Evolutionary conservation across 2,888 invertebrate species (phyloP).

Genomic region (Drosophila buzzatii): DNA sequence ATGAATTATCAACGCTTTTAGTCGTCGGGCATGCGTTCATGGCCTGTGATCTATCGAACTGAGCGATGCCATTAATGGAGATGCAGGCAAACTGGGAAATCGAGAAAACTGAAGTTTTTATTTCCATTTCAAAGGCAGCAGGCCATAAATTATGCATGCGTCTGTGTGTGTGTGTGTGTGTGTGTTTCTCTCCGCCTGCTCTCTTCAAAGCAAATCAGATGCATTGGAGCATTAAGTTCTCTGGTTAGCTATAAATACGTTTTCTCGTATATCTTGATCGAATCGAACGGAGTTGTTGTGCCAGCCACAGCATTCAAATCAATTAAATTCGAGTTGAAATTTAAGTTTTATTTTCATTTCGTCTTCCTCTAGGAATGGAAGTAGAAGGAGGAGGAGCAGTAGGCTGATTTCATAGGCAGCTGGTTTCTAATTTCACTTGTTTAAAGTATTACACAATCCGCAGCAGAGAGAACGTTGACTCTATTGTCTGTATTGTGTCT

Average conservation of each 20-base stretch:
- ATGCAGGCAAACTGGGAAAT: constrained; percentile 19
- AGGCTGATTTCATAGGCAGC: neutral
- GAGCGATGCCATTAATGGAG: constrained; percentile 58
- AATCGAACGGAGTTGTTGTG: constrained; percentile 45
- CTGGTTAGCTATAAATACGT: constrained; percentile 64
- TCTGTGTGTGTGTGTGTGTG: constrained; percentile 24
- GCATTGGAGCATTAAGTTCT: constrained; percentile 48
- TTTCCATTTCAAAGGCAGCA: constrained; percentile 30
- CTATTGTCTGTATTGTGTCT: constrained; percentile 25
- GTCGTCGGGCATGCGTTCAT: constrained; percentile 23
- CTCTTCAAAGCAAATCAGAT: constrained; percentile 5
- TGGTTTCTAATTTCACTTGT: constrained; percentile 19
- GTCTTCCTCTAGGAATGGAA: neutral
- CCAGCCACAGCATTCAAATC: constrained; percentile 6
- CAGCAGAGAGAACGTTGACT: constrained; percentile 57
- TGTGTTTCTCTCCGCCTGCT: constrained; percentile 1
- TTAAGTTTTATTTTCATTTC: constrained; percentile 4
- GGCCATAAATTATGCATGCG: constrained; percentile 59
- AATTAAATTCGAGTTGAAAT: constrained; percentile 11
- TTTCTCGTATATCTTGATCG: constrained; percentile 31
- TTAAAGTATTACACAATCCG: constrained; percentile 58
- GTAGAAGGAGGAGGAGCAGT: neutral
- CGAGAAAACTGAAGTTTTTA: constrained; percentile 43
- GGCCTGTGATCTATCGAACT: constrained; percentile 26
- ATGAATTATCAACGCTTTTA: constrained; percentile 58